Conservation (phyloP, 2,113 vertebrate genomes). For the Equus przewalskii region DNA sequence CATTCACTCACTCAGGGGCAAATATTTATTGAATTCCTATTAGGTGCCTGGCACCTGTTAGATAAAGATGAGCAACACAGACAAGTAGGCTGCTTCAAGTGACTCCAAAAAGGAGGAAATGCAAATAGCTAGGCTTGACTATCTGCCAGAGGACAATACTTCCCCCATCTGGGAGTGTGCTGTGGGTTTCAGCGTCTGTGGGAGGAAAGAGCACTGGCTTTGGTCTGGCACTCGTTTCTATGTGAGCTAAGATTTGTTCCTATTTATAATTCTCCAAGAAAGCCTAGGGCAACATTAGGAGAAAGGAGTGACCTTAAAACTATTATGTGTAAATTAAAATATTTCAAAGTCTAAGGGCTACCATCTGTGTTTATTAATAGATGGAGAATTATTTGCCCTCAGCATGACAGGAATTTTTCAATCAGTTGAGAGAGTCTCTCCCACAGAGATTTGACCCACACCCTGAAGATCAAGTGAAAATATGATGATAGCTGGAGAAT, state of each 20-base stretch:
- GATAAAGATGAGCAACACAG: neutral
- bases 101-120: neutral
- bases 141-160: neutral
- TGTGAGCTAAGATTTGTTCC: conserved; percentile 26
- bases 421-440: conserved; percentile 18
- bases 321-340: conserved; percentile 37
- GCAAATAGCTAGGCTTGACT: neutral
- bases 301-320: conserved; percentile 16
- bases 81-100: neutral
- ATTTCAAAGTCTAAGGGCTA: conserved; percentile 17
- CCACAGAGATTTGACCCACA: conserved; percentile 5
- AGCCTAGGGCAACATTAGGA: neutral
- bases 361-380: conserved; percentile 60
- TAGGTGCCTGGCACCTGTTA: neutral
- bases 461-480: conserved; percentile 41
- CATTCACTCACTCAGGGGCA: neutral
- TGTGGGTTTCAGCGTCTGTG: neutral
- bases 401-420: conserved; percentile 34
- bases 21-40: conserved; percentile 31
- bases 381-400: conserved; percentile 36
- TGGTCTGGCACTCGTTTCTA: neutral
- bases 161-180: no score
- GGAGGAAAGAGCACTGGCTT: neutral
- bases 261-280: conserved; percentile 55
- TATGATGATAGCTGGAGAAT: neutral